These are phyloP conservation scores for Mnemiopsis leidyi DNA, from an alignment of 37 sponge, comb jelly and placozoan genomes.

Conservation along the genomic window DNA sequence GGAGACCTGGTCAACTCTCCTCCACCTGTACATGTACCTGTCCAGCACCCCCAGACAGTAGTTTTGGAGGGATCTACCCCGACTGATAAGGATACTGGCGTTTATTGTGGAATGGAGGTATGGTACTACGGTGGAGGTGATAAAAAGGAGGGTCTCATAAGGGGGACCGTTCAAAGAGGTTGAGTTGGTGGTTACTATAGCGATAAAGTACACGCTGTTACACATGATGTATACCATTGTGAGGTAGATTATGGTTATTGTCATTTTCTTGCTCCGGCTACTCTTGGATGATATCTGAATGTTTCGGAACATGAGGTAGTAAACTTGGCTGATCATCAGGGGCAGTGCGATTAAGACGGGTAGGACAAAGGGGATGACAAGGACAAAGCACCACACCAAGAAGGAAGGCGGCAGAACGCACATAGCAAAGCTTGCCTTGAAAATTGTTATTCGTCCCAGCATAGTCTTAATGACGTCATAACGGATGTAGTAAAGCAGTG, in stretches of 20 bases:
- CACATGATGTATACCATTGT: not conserved
- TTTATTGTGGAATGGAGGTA: conserved; percentile 31
- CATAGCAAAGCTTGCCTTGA: not conserved
- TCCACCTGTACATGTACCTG: conserved; percentile 4
- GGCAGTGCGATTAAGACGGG: conserved; percentile 9
- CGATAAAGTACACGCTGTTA: conserved; percentile 5
- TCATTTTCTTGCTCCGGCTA: conserved; percentile 50
- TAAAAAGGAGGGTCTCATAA: conserved; percentile 1
- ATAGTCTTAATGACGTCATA: conserved; percentile 49
- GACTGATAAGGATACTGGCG: conserved; percentile 4
- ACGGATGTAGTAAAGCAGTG: not conserved
- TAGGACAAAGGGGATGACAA: conserved; percentile 6
- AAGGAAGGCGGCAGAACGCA: not conserved
- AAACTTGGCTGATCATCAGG: conserved; percentile 58
- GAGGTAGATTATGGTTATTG: conserved; percentile 45
- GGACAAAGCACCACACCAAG: not conserved
- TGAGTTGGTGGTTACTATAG: not conserved
- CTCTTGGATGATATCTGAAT: conserved; percentile 33
- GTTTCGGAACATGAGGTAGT: conserved; percentile 55
- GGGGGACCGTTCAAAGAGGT: not conserved
- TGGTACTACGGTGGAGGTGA: conserved; percentile 31
- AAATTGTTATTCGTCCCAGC: not conserved
- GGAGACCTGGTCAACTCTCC: not conserved
- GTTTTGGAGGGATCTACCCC: conserved; percentile 14
- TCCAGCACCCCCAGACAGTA: conserved; percentile 32